Conservation (phyloP, 2,113 vertebrate genomes). For the Shinisaurus crocodilurus region DNA sequence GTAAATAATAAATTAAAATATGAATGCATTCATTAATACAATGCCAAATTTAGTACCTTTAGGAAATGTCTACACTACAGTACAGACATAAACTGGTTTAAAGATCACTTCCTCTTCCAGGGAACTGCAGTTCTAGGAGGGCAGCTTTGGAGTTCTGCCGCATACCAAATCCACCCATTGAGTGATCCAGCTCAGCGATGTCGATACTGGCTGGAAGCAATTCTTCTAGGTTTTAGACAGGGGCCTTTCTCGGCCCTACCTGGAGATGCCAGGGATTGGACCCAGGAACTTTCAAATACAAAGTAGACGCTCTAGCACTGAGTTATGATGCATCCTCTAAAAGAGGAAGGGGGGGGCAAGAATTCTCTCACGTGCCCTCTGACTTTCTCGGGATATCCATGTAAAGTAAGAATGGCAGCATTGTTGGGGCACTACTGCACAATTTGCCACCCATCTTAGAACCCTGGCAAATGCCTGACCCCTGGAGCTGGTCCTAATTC, state of each 20-base stretch:
- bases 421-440: neutral
- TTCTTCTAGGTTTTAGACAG: no score
- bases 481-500: neutral
- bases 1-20: neutral
- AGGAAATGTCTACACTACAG: neutral
- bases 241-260: no score
- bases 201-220: no score
- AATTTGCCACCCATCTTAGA: neutral
- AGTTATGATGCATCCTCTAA: neutral
- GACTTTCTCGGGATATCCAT: conserved; percentile 28
- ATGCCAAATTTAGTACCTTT: neutral
- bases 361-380: neutral
- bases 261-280: no score
- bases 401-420: conserved; percentile 19
- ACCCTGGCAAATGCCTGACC: neutral
- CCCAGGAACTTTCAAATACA: no score
- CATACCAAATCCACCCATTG: no score
- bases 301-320: no score
- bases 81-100: neutral
- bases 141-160: neutral
- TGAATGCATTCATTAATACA: neutral
- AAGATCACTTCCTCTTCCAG: neutral
- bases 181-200: no score
- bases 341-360: neutral
- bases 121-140: neutral